A percentile compares a stretch with the other conserved stretches of the same genome.
Evolutionary conservation across 2,888 invertebrate species (phyloP).

Genomic region (Thymelicus lineola): DNA sequence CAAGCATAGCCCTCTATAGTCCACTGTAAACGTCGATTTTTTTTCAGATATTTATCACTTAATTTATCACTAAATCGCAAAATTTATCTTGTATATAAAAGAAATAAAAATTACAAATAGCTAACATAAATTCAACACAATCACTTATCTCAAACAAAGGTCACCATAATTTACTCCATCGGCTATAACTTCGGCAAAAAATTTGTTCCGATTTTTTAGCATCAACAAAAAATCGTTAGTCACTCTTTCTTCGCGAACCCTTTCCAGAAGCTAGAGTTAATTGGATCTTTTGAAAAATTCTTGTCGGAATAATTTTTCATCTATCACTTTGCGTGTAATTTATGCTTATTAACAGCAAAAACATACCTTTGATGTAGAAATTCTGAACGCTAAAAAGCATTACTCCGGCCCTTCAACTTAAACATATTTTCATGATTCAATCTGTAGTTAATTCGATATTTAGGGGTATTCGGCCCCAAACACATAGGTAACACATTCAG

Average conservation of each 20-base stretch:
- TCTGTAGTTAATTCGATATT: neutral
- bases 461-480: neutral
- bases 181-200: slow-evolving; percentile 56
- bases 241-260: slow-evolving; percentile 66
- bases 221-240: slow-evolving; percentile 66
- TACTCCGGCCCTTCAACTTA: slow-evolving; percentile 6
- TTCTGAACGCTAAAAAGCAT: slow-evolving; percentile 45
- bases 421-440: slow-evolving; percentile 10
- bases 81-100: no score
- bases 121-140: neutral
- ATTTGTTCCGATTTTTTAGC: slow-evolving; percentile 62
- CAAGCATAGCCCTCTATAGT: no score
- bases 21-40: no score
- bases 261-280: slow-evolving; percentile 69
- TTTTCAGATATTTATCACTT: no score
- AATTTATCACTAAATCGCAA: no score
- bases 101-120: no score
- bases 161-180: slow-evolving; percentile 59
- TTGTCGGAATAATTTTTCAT: slow-evolving; percentile 67
- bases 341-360: slow-evolving; percentile 61
- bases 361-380: slow-evolving; percentile 58
- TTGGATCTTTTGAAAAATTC: slow-evolving; percentile 75
- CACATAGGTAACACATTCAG: no score
- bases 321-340: slow-evolving; percentile 65
- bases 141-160: slow-evolving; percentile 32